Conservation (phyloP, 2,888 invertebrate species). For the Leptinotarsa juncta region DNA sequence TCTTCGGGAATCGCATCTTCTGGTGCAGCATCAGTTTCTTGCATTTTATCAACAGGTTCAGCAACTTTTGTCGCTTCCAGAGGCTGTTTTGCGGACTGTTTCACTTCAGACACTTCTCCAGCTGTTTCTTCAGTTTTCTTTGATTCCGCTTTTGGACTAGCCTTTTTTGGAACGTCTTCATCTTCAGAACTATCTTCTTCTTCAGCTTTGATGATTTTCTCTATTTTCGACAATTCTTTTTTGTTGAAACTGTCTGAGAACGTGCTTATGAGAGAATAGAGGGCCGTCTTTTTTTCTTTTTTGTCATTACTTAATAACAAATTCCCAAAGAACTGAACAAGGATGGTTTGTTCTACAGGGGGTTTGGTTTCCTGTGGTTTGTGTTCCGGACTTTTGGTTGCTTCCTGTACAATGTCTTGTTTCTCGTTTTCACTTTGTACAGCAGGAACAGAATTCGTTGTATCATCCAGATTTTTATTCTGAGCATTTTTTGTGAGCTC, state of each 20-base stretch:
- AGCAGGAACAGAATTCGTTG: neutral
- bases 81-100: neutral
- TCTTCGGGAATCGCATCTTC: constrained; percentile 4
- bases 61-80: constrained; percentile 1
- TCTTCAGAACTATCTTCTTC: constrained; percentile 68
- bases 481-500: neutral
- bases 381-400: constrained; percentile 6
- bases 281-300: constrained; percentile 53
- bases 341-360: constrained; percentile 52
- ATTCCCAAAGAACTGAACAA: constrained; percentile 56
- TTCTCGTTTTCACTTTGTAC: neutral
- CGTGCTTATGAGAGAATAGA: constrained; percentile 55
- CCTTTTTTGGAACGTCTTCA: constrained; percentile 44
- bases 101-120: constrained; percentile 1
- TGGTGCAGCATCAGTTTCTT: constrained; percentile 1
- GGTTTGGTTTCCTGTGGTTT: constrained; percentile 37
- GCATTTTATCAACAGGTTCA: neutral
- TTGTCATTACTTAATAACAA: constrained; percentile 54
- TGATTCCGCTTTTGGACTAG: constrained; percentile 5
- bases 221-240: constrained; percentile 68
- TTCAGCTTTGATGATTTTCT: constrained; percentile 71
- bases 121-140: constrained; percentile 28
- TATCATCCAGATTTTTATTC: neutral
- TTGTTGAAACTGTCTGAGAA: constrained; percentile 54
- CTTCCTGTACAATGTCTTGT: neutral